phyloP scores from a whole-genome alignment of 2,113 vertebrate genomes.

The Phalacrocorax carbo region DNA sequence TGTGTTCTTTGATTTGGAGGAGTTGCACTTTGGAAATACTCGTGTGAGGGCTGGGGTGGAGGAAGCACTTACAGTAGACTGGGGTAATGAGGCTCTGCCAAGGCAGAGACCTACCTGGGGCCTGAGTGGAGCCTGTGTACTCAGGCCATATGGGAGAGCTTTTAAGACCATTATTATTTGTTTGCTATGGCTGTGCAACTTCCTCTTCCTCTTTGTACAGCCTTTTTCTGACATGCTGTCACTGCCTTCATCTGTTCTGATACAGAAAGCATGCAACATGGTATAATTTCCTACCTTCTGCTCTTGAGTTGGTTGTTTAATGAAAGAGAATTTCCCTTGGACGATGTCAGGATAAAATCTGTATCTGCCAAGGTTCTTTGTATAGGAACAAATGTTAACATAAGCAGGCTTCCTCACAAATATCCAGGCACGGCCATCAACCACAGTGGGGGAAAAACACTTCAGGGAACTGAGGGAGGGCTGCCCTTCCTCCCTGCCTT shows the following conservation, averaged over 20 bases:
- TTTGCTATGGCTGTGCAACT: constrained; percentile 32
- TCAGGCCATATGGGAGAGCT: constrained; percentile 47
- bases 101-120: not conserved
- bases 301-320: not conserved
- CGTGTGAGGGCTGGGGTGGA: not conserved
- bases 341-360: not conserved
- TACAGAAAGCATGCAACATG: not conserved
- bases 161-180: constrained; percentile 49
- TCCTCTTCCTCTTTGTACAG: constrained; percentile 38
- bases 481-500: not conserved
- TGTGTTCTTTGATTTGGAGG: not conserved
- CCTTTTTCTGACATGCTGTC: constrained; percentile 23
- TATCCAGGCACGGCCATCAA: not conserved
- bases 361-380: not conserved
- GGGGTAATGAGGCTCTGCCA: not conserved
- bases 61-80: not conserved
- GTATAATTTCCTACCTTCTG: not conserved
- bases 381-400: not conserved
- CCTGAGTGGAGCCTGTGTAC: constrained; percentile 4
- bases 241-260: not conserved
- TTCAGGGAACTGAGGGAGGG: not conserved
- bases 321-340: not conserved
- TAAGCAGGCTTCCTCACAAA: not conserved
- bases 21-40: not conserved
- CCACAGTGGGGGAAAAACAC: not conserved